Base-by-base conservation (phyloP, 2,797 vertebrate species). In the Gymnoscopelus braueri region DNA sequence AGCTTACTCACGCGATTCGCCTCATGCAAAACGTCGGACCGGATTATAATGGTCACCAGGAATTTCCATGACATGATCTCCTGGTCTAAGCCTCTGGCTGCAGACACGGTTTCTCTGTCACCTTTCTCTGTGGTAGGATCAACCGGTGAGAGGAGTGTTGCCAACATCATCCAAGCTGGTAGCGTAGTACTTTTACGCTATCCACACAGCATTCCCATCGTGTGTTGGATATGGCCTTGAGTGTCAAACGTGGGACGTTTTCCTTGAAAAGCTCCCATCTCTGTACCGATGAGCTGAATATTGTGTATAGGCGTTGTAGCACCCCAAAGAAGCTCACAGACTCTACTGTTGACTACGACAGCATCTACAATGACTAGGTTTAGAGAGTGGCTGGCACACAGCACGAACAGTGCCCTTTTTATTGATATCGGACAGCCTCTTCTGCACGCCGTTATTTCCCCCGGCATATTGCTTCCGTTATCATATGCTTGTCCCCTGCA, bases 191-290 rank as follows among this genome's bases (percentile, higher is more conserved):
- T 55, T 55, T 55, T 13, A 55, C 53, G 24, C 19, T 55, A 10
- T 55, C 53, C 53, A 55, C 53, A n/a, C 53, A 7, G 53, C 19
- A 55, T 19, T 24, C 15, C 53, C 53, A 55, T 55, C 53, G 8
- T 19, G 2, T 19, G 19, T 19, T 19, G n/a, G n/a, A n/a, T n/a
- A 19, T 19, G 19, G 19, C 19, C 19, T 19, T 19, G 9, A 7
- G 19, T 55, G 53, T 15, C 19, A 9, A 55, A 3, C 8, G 15
- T 14, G 1, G 13, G 53, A 55, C 53, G 8, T 55, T 24, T 15
- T 19, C 53, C 53, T 55, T 55, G 53, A 55, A 55, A 55, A 24
- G 53, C 53, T 23, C 15, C 53, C 19, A 55, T 24, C 19, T 55
- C 53, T 55, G 53, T 24, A 19, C 11, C 19, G 19, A 23, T 2